These are phyloP conservation scores for Uloborus plumipes DNA, from an alignment of 2,888 invertebrate species.

Conservation along the genomic window DNA sequence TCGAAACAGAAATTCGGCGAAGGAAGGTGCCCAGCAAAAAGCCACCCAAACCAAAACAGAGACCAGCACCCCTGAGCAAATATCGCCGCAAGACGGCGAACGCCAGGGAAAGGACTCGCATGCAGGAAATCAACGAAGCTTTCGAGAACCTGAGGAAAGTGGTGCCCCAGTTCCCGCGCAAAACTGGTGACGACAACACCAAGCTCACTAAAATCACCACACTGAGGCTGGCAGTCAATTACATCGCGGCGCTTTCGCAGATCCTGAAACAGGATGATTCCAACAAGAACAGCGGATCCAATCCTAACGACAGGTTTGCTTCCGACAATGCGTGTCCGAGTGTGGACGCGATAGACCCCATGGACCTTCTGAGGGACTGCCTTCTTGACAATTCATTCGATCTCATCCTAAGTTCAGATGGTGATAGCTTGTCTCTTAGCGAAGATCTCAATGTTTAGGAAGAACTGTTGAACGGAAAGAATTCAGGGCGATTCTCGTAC, in stretches of 20 bases:
- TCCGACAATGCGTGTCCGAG: constrained; percentile 7
- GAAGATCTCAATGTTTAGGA: constrained; percentile 61
- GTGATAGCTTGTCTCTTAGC: constrained; percentile 74
- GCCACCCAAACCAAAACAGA: constrained; percentile 70
- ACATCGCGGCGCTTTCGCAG: constrained; percentile 79
- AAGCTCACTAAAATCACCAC: constrained; percentile 92
- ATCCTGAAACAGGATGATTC: constrained; percentile 61
- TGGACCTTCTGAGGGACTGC: constrained; percentile 48
- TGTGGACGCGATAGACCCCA: constrained; percentile 56
- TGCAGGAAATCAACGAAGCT: constrained; percentile 91
- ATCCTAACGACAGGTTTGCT: constrained; percentile 26
- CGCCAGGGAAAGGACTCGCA: constrained; percentile 86
- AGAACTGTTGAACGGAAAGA: not conserved
- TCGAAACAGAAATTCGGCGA: constrained; percentile 69
- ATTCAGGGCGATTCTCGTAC: too few relatives aligned
- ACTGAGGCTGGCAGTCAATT: constrained; percentile 86
- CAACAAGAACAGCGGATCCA: not conserved
- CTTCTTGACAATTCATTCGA: constrained; percentile 71
- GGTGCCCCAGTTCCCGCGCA: constrained; percentile 76
- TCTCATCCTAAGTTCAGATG: constrained; percentile 76
- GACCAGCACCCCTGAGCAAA: constrained; percentile 82
- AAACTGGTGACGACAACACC: constrained; percentile 61
- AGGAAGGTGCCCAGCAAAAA: constrained; percentile 65
- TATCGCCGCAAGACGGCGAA: constrained; percentile 92
- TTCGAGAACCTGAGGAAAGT: constrained; percentile 85